Percentiles rank a stretch among this genome's conserved stretches.
These are phyloP conservation scores for Mesocricetus auratus DNA, from an alignment of 2,113 vertebrate genomes.

Conservation along the genomic window DNA sequence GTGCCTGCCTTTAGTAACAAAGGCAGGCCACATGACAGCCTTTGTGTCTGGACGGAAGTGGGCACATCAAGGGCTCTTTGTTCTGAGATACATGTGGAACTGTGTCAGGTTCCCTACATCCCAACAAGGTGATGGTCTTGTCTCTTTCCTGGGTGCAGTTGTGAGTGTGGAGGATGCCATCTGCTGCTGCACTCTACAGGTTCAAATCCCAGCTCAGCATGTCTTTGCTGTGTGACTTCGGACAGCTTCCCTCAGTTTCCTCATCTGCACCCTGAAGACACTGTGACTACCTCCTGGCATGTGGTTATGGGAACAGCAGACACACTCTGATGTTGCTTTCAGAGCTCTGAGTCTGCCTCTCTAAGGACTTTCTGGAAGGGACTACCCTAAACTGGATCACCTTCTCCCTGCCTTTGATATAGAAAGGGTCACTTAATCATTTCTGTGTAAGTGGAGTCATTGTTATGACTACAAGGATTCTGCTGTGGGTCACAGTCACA, in stretches of 20 bases:
- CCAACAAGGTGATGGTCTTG: background rate
- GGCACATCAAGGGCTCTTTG: background rate
- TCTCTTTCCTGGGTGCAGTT: background rate
- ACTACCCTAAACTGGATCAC: background rate
- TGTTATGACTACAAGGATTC: rapidly evolving
- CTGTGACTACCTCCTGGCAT: background rate
- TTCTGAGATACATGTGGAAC: background rate
- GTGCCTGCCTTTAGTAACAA: background rate
- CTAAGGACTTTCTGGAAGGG: slow-evolving; percentile 44
- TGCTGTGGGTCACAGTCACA: rapidly evolving
- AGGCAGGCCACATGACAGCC: background rate
- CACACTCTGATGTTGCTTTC: background rate
- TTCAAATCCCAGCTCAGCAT: background rate
- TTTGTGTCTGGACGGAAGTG: background rate
- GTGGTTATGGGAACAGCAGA: background rate
- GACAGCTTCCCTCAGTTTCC: slow-evolving; percentile 36
- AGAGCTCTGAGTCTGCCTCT: slow-evolving; percentile 25
- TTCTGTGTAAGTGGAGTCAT: background rate
- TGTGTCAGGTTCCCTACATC: background rate
- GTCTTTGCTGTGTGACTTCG: background rate
- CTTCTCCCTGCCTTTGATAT: background rate
- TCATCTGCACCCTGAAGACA: background rate
- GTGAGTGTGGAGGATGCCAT: background rate
- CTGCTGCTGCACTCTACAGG: background rate
- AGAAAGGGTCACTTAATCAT: background rate